A percentile compares a stretch with the other conserved stretches of the same genome.
Conservation (phyloP, 1,140 invertebrate genomes). For the Rhopalosiphum padi region DNA sequence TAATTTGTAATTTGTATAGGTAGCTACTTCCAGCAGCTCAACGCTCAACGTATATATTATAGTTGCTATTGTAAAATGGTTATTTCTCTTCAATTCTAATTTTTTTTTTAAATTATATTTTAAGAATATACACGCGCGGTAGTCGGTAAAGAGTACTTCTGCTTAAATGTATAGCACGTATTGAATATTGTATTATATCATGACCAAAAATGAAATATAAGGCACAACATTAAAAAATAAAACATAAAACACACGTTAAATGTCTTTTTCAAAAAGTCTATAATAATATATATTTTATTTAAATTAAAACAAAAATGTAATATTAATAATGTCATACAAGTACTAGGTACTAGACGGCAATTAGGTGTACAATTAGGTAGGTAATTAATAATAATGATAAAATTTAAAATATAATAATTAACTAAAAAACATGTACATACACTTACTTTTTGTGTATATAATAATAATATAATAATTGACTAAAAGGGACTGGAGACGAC, state of each 20-base stretch:
- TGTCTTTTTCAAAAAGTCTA: neutral
- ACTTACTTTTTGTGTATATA: neutral
- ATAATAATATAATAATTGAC: slow-evolving; percentile 53
- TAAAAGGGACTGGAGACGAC: slow-evolving; percentile 36
- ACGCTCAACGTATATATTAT: too few relatives aligned
- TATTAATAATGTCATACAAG: slow-evolving; percentile 18
- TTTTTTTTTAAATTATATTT: too few relatives aligned
- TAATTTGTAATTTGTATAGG: too few relatives aligned
- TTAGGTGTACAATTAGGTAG: slow-evolving; percentile 44
- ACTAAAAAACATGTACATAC: slow-evolving; percentile 14
- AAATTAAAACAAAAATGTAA: slow-evolving; percentile 29
- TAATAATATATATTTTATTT: slow-evolving; percentile 19
- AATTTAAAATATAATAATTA: slow-evolving; percentile 7
- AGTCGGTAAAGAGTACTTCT: neutral
- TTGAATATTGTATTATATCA: neutral
- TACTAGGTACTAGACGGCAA: slow-evolving; percentile 1
- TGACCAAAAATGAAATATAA: neutral
- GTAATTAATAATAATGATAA: slow-evolving; percentile 33
- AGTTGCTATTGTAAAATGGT: too few relatives aligned
- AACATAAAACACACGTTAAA: neutral
- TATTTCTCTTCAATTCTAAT: neutral
- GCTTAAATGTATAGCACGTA: neutral
- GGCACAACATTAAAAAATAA: neutral
- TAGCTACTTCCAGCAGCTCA: too few relatives aligned
- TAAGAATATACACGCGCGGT: too few relatives aligned